A percentile compares a stretch with the other conserved stretches of the same genome.
Evolutionary conservation across 2,888 invertebrate genomes (phyloP).

Genomic region (Drosophila tripunctata): DNA sequence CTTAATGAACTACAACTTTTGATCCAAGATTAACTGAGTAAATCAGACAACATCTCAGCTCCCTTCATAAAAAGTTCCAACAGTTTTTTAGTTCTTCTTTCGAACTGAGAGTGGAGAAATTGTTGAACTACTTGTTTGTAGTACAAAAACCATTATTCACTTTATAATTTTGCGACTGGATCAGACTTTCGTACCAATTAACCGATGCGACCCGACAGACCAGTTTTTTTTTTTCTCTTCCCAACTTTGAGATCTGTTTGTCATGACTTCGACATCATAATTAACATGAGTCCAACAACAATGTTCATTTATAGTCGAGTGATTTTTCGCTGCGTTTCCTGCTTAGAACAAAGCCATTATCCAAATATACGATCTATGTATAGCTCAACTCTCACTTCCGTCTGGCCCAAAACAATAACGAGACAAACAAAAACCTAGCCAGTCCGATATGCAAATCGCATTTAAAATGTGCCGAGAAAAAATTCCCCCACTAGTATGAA

Average conservation of each 20-base stretch:
- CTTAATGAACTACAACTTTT: not conserved
- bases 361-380: conserved; percentile 4
- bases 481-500: no score
- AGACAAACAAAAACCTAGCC: not conserved
- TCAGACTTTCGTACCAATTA: conserved; percentile 2
- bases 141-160: not conserved
- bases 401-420: conserved; percentile 1
- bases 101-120: conserved; percentile 6
- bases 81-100: not conserved
- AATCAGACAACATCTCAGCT: not conserved
- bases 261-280: conserved; percentile 26
- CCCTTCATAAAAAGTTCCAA: not conserved
- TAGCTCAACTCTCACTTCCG: conserved; percentile 22
- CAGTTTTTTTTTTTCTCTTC: not conserved
- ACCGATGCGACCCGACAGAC: conserved; percentile 15
- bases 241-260: not conserved
- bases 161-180: not conserved
- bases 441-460: no score
- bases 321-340: conserved; percentile 30
- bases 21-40: not conserved
- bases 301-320: conserved; percentile 37
- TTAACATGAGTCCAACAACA: conserved; percentile 24
- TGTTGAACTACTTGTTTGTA: not conserved
- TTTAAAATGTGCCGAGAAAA: no score
- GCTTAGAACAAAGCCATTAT: conserved; percentile 15